Evolutionary conservation across 1,140 invertebrate species (phyloP), one percentile per base, ranked within the genome.

Genomic region (Drosophila sp.): DNA sequence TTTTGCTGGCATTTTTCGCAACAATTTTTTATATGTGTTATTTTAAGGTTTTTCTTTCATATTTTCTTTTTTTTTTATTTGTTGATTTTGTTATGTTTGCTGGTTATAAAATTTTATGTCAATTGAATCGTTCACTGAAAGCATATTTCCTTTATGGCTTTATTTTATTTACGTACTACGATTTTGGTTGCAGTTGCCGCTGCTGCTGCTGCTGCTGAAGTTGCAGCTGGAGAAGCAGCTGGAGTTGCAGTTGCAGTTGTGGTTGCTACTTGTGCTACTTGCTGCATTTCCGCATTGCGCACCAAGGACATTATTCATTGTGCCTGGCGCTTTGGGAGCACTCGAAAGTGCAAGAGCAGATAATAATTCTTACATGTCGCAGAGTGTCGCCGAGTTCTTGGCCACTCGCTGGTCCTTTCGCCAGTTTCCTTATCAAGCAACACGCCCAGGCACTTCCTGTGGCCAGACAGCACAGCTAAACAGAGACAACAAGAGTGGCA

Each of bases 361-460:
- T 86, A 86, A 86, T 86, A 86, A 86, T 86, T 81, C 82, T 87
- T 86, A 82, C 63, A 76, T 87, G 81, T 87, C 78, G 70, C 81
- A 67, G 57, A 56, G 38, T 80, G 73, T 67, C 61, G 36, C 4
- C 38, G 48, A 81, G 80, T 80, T 76, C 62, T 71, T 76, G 81
- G 70, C 70, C 81, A 73, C 67, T 64, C 51, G 54, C 72, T 72
- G 63, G 46, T 66, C 40, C 56, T 73, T 54, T 72, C 27, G 61
- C 61, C 57, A 53, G 63, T 67, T 66, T 69, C 71, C 40, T 73
- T 73, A 73, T 73, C 64, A 50, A 27, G 62, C 69, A 54, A 51
- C 69, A 72, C 61, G 69, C 62, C 69, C 69, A 63, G 21, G 16
- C 61, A 72, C 69, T 72, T 72, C 69, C 69, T 54, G 16, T 56